Evolutionary conservation across 1,140 invertebrate species (phyloP), one percentile per base, ranked within the genome.

Genomic region (Geopemphigus sp.): DNA sequence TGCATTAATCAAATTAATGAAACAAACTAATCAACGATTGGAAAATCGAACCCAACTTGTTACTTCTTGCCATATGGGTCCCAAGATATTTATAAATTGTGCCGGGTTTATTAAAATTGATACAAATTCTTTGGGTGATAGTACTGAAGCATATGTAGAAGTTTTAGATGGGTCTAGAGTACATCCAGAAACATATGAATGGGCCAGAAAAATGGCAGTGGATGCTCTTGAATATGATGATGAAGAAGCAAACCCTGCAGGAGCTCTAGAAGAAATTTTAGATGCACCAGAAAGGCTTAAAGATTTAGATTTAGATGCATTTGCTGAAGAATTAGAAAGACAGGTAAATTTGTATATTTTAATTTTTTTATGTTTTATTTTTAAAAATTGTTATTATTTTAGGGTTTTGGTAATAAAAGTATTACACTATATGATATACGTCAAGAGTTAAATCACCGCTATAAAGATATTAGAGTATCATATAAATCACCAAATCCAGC

Each of bases 91-190:
- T 83, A 96, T 99, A 81, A 99, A 99, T 85, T 99, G 97, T 88
- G 96, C 97, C 56, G 98, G 98, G 53, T 99, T 99, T 83, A 98
- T 99, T 29, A 98, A 97, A 87, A 98, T 99, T 81, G 97, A 99
- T 82, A 98, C 97, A 0, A 95, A 93, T 83, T 94, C 94, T 82
- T 85, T 98, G 24, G 95, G 95, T 17, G 96, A 98, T 84, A 92
- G 94, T 84, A 97, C 95, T 0, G 95, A 98, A 83, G 91, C 93
- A 0, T 97, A 97, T 83, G 94, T 98, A 0, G 96, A 99, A 88
- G 95, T 99, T 0, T 86, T 99, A 6, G 98, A 99, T 85, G 96
- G 96, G 0, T 98, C 98, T 0, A 88, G 98, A 82, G 96, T 99
- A 0, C 98, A 99, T 88, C 98, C 98, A 0, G 98, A 99, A 87